Evolutionary conservation across 2,888 invertebrate species (phyloP), one percentile per base, ranked within the genome.

Genomic region (Philereme vetulata): DNA sequence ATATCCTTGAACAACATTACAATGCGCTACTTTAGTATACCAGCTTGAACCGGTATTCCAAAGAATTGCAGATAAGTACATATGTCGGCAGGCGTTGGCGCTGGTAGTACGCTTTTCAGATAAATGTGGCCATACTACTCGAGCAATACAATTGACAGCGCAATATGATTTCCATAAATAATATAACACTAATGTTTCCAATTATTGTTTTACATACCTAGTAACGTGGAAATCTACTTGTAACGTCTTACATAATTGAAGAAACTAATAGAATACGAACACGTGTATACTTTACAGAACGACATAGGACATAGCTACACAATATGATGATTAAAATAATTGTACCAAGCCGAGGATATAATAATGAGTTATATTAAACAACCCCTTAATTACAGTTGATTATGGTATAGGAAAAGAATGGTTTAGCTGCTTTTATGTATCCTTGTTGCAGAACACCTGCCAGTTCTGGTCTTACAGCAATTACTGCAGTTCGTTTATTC

Each of bases 81-180:
- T 21, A 21, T 7, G 38, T 38, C 6, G 38, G 7, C 38, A 38
- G 38, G 5, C 38, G 8, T 38, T 3, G 38, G 38, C 7, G 8
- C 21, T 21, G 21, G 21, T 21, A 21, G 21, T 38, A 6, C 7
- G 35, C 7, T 38, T 38, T 38, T 8, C 7, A 8, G 21, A 21
- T 8, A 8, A 38, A 38, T 6, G 38, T 38, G 38, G 35, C 35
- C 8, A 6, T 38, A 38, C 38, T 38, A 38, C 70, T 69, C 75
- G 49, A 50, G 49, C 72, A 72, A 72, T 72, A 40, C 72, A 72
- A 72, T 72, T 71, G 66, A 66, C 73, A 65, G 67, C 70, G 70
- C 66, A 71, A 72, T 70, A 68, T 21, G 21, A 67, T 70, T 65
- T 67, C 67, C 62, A 66, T 68, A 66, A 68, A 70, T 68, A 64